A percentile compares a stretch with the other conserved stretches of the same genome.
phyloP scores from a whole-genome alignment of 2,113 vertebrate genomes.

The Pseudorectes ferrugineus region DNA sequence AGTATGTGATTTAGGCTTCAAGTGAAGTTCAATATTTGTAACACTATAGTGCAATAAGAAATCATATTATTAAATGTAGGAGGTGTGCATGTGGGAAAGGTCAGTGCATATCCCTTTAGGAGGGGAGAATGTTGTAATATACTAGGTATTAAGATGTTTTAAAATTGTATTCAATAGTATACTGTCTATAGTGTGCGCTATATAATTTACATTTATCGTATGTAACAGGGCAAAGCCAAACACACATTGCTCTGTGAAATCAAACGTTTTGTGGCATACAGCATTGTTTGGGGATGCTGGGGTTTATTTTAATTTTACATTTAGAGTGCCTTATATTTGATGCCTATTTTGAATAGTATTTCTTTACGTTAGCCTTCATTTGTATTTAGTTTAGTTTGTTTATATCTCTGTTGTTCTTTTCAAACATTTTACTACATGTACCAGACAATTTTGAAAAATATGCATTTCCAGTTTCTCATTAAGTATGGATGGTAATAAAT shows the following conservation, averaged over 20 bases:
- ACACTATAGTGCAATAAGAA: slow-evolving; percentile 94
- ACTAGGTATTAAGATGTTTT: slow-evolving; percentile 76
- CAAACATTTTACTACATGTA: slow-evolving; percentile 72
- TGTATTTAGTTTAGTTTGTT: slow-evolving; percentile 75
- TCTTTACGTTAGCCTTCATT: slow-evolving; percentile 81
- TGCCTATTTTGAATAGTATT: slow-evolving; percentile 92
- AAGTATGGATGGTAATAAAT: slow-evolving; percentile 70
- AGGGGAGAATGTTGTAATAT: slow-evolving; percentile 81
- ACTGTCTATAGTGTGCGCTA: slow-evolving; percentile 76
- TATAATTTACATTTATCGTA: slow-evolving; percentile 76
- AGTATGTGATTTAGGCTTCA: slow-evolving; percentile 77
- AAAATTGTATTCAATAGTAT: slow-evolving; percentile 78
- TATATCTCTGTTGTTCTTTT: slow-evolving; percentile 75
- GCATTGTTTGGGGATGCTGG: slow-evolving; percentile 73
- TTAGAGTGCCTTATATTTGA: slow-evolving; percentile 99
- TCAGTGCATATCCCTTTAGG: slow-evolving; percentile 81
- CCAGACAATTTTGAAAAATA: slow-evolving; percentile 70
- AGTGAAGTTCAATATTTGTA: slow-evolving; percentile 90
- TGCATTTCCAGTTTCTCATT: slow-evolving; percentile 72
- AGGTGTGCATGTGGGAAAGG: slow-evolving; percentile 82
- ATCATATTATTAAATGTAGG: slow-evolving; percentile 82
- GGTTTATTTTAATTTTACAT: slow-evolving; percentile 88
- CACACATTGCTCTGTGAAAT: slow-evolving; percentile 79
- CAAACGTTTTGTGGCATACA: slow-evolving; percentile 70
- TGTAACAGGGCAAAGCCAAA: slow-evolving; percentile 88